Base-by-base conservation (phyloP, 2,888 invertebrate species). In the Pteria penguin region DNA sequence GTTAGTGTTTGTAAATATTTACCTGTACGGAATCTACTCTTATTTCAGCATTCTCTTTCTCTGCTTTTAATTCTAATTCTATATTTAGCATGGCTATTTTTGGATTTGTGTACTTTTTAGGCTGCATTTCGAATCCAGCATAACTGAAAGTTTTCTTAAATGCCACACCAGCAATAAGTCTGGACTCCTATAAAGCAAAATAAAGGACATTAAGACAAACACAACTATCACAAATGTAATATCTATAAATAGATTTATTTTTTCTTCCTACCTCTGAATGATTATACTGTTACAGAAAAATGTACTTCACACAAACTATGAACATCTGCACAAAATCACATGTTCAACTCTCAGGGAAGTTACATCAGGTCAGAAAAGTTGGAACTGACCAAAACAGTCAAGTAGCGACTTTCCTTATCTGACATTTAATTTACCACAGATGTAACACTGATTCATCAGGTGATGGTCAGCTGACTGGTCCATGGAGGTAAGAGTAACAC, bases 71-170 rank as follows among this genome's bases (percentile, higher is more conserved):
- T 93, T 99, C 99, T 81, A 99, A 93, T 92, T 99, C 99, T 83
- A 99, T 97, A 91, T 99, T 99, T 5, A 99, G 94, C 36, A 99
- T 92, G 0, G 99, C 99, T 81, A 99, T 98, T 93, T 96, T 97
- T 86, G 98, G 98, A 81, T 96, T 94, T 18, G 94, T 92, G 90
- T 99, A 99, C 27, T 94, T 94, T 93, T 99, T 99, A 1, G 97
- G 98, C 90, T 99, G 99, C 99, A 99, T 99, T 93, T 99, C 99
- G 92, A 99, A 99, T 11, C 99, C 99, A 82, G 99, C 99, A 91
- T 99, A 99, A 0, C 98, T 98, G 94, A 99, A 99, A 0, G 99
- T 99, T 93, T 99, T 99, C 93, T 99, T 99, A 93, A 99, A 99
- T 0, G 99, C 98, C 0, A 99, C 99, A 18, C 99, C 98, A 4